Evolutionary conservation across 2,113 vertebrate species (phyloP), one percentile per base, ranked within the genome.

Genomic region (Mesoclemmys tuberculata): DNA sequence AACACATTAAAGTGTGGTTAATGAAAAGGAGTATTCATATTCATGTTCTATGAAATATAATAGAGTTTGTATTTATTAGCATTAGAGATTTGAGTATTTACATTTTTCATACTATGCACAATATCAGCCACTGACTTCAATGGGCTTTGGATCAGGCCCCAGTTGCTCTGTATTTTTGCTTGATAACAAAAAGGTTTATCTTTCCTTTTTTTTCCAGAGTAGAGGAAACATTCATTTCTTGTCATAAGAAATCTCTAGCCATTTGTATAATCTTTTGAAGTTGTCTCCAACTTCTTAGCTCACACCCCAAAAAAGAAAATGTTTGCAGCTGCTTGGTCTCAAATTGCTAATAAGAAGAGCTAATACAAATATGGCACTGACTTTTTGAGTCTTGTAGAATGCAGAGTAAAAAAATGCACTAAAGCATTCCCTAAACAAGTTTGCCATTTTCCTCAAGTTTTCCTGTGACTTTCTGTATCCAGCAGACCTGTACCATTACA

Each of bases 81-180:
- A 90, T 84, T 55, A 92, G 48, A 78, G 54, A 87, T 52, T 51
- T 49, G 18, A 35, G 5, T 91, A 4, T 51, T 81, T 58, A n/a
- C 54, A 1, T 0, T 31, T 88, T 87, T 51, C 51, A 56, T 64
- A 71, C 71, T 87, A 61, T 79, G 74, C 18, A 38, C 27, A 78
- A 48, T 56, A 84, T 64, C 84, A 85, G 80, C 71, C n/a, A 41
- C 38, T 51, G 54, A 31, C 5, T 79, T 68, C 38, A 38, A 31
- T 48, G 48, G 56, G 54, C 74, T 54, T 22, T 80, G 38, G 38
- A 74, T 38, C 12, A 64, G 68, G 27, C 35, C 22, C 41, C 35
- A 31, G n/a, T n/a, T 84, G 61, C 88, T 92, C 95, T 95, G 48
- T 74, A 80, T 89, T 86, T 96, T 95, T 64, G 3, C 49, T 49